Evolutionary conservation across 2,113 vertebrate genomes (phyloP).

Genomic region (Melozone crissalis): DNA sequence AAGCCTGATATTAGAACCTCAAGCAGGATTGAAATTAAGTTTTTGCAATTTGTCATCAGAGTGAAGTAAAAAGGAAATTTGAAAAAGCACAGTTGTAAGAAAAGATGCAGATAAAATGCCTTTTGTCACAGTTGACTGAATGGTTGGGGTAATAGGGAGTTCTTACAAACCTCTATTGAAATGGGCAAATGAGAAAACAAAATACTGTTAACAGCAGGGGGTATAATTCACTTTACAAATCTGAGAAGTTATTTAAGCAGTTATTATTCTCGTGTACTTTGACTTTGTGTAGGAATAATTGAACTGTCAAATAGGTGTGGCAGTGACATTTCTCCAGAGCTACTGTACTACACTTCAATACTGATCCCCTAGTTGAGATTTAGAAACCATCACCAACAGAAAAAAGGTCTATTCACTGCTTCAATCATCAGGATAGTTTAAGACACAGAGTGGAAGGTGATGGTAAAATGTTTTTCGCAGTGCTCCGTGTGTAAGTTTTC

Average conservation of each 20-base stretch:
- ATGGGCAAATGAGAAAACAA: background rate
- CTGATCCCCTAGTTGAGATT: background rate
- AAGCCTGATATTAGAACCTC: background rate
- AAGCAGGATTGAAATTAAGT: background rate
- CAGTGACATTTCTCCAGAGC: conserved; percentile 1
- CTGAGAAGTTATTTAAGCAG: background rate
- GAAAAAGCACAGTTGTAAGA: background rate
- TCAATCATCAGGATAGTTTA: background rate
- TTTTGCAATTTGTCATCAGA: background rate
- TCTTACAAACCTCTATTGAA: background rate
- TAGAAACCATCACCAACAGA: background rate
- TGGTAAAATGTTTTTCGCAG: conserved; percentile 1
- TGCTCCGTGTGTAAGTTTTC: conserved; percentile 47
- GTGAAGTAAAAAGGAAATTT: background rate
- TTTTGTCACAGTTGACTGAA: conserved; percentile 15
- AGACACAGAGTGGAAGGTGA: conserved; percentile 3
- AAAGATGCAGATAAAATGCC: background rate
- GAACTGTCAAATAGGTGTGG: background rate
- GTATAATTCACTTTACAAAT: conserved; percentile 11
- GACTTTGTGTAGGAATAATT: background rate
- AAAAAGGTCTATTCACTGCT: background rate
- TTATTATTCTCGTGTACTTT: background rate
- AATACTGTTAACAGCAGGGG: background rate
- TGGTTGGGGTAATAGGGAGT: background rate
- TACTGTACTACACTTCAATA: background rate